Conservation (phyloP, 2,888 invertebrate species). For the Melangyna quadrimaculata region DNA sequence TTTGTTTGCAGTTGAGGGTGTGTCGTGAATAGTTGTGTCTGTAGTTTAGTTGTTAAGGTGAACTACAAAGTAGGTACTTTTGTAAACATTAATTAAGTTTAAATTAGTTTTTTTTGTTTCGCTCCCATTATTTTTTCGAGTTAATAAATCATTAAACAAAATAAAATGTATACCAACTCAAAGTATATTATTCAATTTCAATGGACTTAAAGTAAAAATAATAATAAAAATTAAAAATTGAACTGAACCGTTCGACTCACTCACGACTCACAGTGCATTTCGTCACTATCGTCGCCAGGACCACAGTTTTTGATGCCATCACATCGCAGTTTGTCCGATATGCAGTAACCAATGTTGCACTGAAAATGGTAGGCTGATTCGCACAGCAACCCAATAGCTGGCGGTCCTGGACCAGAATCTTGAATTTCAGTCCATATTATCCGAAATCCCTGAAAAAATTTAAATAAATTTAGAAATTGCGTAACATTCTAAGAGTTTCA, state of each 20-base stretch:
- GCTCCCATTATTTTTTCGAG: neutral
- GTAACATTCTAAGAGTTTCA: neutral
- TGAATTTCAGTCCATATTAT: constrained; percentile 97
- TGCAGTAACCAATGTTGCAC: constrained; percentile 90
- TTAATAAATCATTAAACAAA: neutral
- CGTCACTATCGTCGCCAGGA: constrained; percentile 81
- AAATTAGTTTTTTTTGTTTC: neutral
- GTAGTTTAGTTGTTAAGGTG: neutral
- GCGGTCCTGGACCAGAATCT: constrained; percentile 83
- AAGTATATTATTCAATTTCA: constrained; percentile 21
- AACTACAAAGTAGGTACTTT: neutral
- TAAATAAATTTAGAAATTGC: neutral
- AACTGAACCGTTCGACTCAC: constrained; percentile 83
- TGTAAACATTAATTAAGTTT: neutral
- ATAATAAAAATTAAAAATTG: constrained; percentile 76
- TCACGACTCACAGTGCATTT: constrained; percentile 82
- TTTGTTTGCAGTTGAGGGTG: neutral
- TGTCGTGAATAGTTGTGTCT: neutral
- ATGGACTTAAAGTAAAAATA: constrained; percentile 68
- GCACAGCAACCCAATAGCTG: constrained; percentile 80
- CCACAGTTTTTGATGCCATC: constrained; percentile 91
- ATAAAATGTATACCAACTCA: constrained; percentile 35
- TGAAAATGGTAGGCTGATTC: constrained; percentile 86
- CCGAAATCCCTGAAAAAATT: constrained; percentile 88
- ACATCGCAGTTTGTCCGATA: constrained; percentile 88